Evolutionary conservation across 1,140 invertebrate species (phyloP), one percentile per base, ranked within the genome.

Genomic region (Pseudomyrmex dendroicus): DNA sequence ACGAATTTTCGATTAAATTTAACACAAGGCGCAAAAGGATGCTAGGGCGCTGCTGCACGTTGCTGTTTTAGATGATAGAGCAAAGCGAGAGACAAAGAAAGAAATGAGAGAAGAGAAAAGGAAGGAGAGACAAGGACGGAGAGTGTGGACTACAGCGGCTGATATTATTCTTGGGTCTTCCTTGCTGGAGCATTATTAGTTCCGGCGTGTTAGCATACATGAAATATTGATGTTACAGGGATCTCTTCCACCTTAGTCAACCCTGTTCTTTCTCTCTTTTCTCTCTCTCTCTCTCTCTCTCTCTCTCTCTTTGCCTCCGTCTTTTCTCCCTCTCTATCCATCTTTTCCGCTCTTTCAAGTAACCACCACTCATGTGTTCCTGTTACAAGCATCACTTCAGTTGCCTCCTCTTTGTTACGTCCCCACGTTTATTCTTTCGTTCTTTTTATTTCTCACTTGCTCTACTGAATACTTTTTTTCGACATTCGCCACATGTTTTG

Each of bases 201-300:
- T 94, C 92, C 93, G 91, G 92, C 91, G 91, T 92, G 93, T 94
- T 94, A 94, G 94, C 94, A 94, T 94, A 94, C 92, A 94, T 94
- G 94, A 94, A 94, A 94, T 94, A 94, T 94, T 94, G 93, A 94
- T 94, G 93, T 94, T 93, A 93, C 93, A 91, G 66, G 85, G 86
- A 80, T 87, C 90, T 91, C 88, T 68, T 78, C 56, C 35, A n/a
- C 50, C 66, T 61, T 57, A 80, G 35, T 72, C 15, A 63, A 52
- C 62, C 48, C 54, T 76, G 68, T 52, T 82, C 72, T 44, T 86
- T 73, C 85, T 25, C 56, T 59, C 25, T 59, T 54, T 73, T 63
- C 5, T 35, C 5, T 48, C 35, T 59, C 56, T 66, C 54, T 59
- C 70, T 80, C 44, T 44, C 59, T 67, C 46, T 46, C n/a, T 10